phyloP scores from a whole-genome alignment of 2,888 invertebrate species.

The Idaea aversata region DNA sequence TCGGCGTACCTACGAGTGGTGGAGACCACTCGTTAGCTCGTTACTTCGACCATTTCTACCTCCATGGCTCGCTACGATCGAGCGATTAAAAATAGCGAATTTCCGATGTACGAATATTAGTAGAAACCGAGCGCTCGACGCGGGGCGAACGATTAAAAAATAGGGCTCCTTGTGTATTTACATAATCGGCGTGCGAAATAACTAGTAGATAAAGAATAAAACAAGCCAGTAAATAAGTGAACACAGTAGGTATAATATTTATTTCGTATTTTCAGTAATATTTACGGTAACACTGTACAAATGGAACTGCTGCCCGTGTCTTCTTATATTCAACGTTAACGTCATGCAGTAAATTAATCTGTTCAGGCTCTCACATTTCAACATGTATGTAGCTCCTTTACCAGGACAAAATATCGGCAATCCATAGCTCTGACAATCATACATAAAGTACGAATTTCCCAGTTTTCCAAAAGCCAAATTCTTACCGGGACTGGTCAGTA shows the following conservation, averaged over 20 bases:
- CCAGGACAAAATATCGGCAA: slow-evolving; percentile 81
- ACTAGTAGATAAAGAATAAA: not conserved
- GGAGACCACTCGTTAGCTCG: too few relatives aligned
- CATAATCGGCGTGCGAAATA: too few relatives aligned
- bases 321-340: slow-evolving; percentile 79
- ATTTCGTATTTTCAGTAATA: slow-evolving; percentile 54
- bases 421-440: slow-evolving; percentile 83
- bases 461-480: slow-evolving; percentile 77
- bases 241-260: slow-evolving; percentile 29
- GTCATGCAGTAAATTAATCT: slow-evolving; percentile 83
- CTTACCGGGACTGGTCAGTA: slow-evolving; percentile 76
- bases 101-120: too few relatives aligned
- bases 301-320: slow-evolving; percentile 77
- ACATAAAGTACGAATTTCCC: slow-evolving; percentile 83
- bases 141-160: too few relatives aligned
- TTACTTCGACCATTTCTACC: too few relatives aligned
- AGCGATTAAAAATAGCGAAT: too few relatives aligned
- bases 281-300: slow-evolving; percentile 57
- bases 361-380: slow-evolving; percentile 81
- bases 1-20: too few relatives aligned
- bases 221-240: slow-evolving; percentile 4
- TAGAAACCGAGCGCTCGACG: too few relatives aligned
- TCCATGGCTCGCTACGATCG: too few relatives aligned
- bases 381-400: slow-evolving; percentile 80
- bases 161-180: too few relatives aligned